Conservation (phyloP, 2,888 invertebrate species). For the Microplitis manilae region DNA sequence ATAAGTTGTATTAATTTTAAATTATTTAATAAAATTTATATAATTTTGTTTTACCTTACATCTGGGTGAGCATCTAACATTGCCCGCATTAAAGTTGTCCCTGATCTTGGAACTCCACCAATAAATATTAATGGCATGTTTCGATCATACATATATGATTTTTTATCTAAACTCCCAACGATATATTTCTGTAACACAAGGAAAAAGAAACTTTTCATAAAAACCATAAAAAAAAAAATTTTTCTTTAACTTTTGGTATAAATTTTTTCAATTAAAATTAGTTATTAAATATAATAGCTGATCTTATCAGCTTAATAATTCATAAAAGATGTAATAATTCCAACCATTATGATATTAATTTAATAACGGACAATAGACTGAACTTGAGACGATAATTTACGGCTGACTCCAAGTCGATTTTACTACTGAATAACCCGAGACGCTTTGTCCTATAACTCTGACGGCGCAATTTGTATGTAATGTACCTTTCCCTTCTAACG, state of each 20-base stretch:
- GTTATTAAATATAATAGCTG: not conserved
- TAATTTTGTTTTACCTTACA: slow-evolving; percentile 78
- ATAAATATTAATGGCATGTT: slow-evolving; percentile 96
- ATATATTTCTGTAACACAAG: slow-evolving; percentile 75
- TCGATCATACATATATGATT: slow-evolving; percentile 83
- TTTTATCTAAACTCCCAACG: slow-evolving; percentile 76
- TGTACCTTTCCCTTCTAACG: not conserved
- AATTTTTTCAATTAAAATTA: not conserved
- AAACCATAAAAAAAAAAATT: slow-evolving; percentile 8
- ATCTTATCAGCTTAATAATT: not conserved
- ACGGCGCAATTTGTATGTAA: not conserved
- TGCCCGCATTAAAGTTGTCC: slow-evolving; percentile 97
- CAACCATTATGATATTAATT: not conserved
- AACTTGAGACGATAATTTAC: not conserved
- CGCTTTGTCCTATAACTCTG: not conserved
- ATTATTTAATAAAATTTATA: too few relatives aligned
- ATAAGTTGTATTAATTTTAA: too few relatives aligned
- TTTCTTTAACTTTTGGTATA: not conserved
- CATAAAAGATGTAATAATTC: not conserved
- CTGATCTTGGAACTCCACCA: slow-evolving; percentile 97
- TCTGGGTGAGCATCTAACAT: slow-evolving; percentile 99
- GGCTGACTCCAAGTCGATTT: not conserved
- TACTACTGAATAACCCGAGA: not conserved
- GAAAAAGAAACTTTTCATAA: slow-evolving; percentile 40
- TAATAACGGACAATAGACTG: not conserved